Evolutionary conservation across 2,113 vertebrate genomes (phyloP).

Genomic region (Arenaria interpres): DNA sequence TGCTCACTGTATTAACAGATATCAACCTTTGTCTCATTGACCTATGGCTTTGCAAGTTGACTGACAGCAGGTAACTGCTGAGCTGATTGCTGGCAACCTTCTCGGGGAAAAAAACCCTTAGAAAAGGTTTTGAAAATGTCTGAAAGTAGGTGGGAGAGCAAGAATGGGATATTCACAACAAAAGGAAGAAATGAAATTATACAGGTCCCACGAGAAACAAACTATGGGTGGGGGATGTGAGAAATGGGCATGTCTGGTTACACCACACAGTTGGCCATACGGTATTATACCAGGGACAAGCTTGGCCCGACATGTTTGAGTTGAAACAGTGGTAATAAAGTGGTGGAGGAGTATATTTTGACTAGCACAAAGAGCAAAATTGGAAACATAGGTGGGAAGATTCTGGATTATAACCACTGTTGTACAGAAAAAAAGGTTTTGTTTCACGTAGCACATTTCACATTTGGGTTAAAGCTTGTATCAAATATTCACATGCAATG

Average conservation of each 20-base stretch:
- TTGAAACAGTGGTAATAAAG: neutral
- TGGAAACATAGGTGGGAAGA: constrained; percentile 47
- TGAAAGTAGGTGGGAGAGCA: neutral
- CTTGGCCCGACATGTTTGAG: neutral
- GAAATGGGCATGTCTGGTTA: neutral
- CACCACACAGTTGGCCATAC: neutral
- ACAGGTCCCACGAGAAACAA: neutral
- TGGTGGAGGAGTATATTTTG: constrained; percentile 52
- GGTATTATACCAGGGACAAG: neutral
- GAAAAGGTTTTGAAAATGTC: neutral
- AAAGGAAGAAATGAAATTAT: neutral
- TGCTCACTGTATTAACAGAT: neutral
- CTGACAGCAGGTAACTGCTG: neutral
- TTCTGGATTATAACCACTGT: constrained; percentile 19
- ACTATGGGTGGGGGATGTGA: neutral
- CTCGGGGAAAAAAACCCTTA: neutral
- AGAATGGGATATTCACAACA: neutral
- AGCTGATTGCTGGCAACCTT: neutral
- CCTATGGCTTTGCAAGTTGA: neutral
- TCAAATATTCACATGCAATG: neutral
- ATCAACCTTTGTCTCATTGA: neutral
- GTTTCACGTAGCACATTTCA: neutral
- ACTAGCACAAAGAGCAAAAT: neutral
- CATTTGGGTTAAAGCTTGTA: neutral
- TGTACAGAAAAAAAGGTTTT: neutral